These are phyloP conservation scores for Temnopleurus reevesii DNA, from an alignment of 53 echinoderm and acorn worm species.

Conservation along the genomic window DNA sequence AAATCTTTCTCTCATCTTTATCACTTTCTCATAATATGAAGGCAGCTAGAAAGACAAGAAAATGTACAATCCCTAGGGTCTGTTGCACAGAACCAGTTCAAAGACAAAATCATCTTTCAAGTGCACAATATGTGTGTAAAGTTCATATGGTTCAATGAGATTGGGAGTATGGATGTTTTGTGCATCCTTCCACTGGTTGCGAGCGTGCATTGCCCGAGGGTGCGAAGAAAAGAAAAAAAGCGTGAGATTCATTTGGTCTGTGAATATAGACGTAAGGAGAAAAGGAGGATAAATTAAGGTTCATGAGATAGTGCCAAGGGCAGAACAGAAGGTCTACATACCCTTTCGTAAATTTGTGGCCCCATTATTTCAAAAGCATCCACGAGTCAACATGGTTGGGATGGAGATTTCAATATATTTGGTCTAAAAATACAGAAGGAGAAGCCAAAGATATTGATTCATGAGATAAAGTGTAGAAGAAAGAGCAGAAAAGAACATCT, in stretches of 20 bases:
- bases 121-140: too few species aligned
- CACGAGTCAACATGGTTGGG: not conserved
- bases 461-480: not conserved
- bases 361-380: not conserved
- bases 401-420: not conserved
- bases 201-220: conserved; percentile 1
- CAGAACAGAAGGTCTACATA: not conserved
- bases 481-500: not conserved
- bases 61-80: not conserved
- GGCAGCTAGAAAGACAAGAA: not conserved
- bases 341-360: not conserved
- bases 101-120: too few species aligned
- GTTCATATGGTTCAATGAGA: too few species aligned
- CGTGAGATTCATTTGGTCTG: not conserved
- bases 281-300: not conserved
- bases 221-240: not conserved
- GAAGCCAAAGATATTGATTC: not conserved
- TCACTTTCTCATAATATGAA: not conserved
- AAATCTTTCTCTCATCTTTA: too few species aligned
- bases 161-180: too few species aligned
- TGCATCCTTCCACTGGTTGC: too few species aligned
- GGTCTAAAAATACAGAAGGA: not conserved
- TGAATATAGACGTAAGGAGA: not conserved
- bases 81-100: too few species aligned
- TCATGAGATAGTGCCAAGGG: not conserved